Conservation (phyloP, 2,113 vertebrate genomes). For the Piprites chloris region DNA sequence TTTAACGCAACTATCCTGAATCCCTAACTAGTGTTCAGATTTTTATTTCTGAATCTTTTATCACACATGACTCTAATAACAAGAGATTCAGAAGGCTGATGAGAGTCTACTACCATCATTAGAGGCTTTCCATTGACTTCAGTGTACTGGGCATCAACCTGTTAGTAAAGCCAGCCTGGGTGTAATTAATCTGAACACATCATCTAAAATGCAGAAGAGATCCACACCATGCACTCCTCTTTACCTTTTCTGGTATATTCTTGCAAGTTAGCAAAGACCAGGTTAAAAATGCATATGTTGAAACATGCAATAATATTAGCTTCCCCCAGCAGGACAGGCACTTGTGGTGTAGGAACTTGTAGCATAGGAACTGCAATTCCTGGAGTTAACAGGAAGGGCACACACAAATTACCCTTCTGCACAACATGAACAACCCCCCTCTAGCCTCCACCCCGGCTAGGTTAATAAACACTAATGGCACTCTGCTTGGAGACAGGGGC, state of each 20-base stretch:
- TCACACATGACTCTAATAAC: not conserved
- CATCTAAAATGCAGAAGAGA: not conserved
- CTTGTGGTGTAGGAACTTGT: not conserved
- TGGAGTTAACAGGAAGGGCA: conserved; percentile 15
- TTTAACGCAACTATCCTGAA: not conserved
- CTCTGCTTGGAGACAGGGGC: not conserved
- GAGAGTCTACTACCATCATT: not conserved
- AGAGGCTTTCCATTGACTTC: not conserved
- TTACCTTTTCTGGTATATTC: not conserved
- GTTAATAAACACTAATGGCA: conserved; percentile 62
- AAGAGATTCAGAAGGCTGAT: not conserved
- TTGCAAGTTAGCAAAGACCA: not conserved
- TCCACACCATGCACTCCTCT: not conserved
- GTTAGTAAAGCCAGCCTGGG: not conserved
- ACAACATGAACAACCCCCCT: conserved; percentile 8
- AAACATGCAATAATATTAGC: not conserved
- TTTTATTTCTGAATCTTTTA: not conserved
- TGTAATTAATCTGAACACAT: not conserved
- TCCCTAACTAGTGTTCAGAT: not conserved
- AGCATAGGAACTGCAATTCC: not conserved
- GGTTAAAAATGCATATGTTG: not conserved
- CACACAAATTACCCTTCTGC: conserved; percentile 39
- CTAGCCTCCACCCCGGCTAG: not conserved
- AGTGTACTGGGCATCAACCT: not conserved
- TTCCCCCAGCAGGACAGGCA: not conserved